Conservation (phyloP, 2,113 vertebrate species). For the Atherinomorus stipes region DNA sequence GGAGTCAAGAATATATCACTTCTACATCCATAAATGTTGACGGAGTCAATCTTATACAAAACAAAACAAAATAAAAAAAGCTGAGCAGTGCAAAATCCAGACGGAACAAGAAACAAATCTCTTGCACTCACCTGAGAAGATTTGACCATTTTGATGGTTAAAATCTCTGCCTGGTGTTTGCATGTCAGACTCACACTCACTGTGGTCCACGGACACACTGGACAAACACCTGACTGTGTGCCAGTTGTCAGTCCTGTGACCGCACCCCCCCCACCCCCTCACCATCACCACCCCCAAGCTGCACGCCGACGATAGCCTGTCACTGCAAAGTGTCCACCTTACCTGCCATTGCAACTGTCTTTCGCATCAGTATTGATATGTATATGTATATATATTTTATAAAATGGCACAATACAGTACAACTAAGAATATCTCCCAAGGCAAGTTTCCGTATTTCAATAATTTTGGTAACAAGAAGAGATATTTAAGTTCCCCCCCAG, state of each 20-base stretch:
- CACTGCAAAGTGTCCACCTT: slow-evolving; percentile 19
- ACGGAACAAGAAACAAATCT: neutral
- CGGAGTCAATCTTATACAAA: too few relatives aligned
- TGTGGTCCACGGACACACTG: slow-evolving; percentile 47
- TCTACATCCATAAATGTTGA: neutral
- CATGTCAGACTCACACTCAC: slow-evolving; percentile 69
- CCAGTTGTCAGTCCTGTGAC: slow-evolving; percentile 62
- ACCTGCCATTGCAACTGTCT: neutral
- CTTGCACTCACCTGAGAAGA: slow-evolving; percentile 65
- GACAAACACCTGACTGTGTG: slow-evolving; percentile 59
- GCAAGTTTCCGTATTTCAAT: neutral
- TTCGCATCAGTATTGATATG: too few relatives aligned
- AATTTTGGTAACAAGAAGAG: neutral
- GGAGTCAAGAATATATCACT: neutral
- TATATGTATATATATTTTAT: too few relatives aligned
- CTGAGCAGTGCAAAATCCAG: neutral
- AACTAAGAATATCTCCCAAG: neutral
- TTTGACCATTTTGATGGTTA: slow-evolving; percentile 46
- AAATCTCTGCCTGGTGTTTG: slow-evolving; percentile 72
- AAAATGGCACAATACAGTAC: neutral
- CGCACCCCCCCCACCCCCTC: slow-evolving; percentile 32
- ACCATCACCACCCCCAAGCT: slow-evolving; percentile 25
- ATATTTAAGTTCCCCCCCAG: too few relatives aligned
- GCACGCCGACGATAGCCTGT: neutral
- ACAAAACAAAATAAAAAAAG: neutral